A percentile compares a stretch with the other conserved stretches of the same genome.
Evolutionary conservation across 2,113 vertebrate genomes (phyloP).

Genomic region (Oxyruncus cristatus): DNA sequence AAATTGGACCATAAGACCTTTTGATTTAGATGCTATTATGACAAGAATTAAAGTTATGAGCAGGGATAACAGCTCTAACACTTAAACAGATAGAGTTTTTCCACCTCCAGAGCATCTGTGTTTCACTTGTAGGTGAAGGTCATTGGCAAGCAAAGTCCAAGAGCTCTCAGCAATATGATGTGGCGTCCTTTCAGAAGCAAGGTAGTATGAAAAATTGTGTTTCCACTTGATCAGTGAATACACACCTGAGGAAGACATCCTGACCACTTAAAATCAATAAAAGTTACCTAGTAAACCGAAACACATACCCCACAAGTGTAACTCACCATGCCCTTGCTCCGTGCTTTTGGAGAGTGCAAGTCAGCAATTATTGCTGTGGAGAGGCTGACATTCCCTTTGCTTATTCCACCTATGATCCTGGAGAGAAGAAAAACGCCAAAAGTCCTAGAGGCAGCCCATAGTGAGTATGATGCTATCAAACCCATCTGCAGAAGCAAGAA

Average conservation of each 20-base stretch:
- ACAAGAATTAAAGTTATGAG: neutral
- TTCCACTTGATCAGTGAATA: neutral
- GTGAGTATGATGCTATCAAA: constrained; percentile 83
- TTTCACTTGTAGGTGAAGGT: neutral
- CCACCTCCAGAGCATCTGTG: neutral
- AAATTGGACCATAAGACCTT: neutral
- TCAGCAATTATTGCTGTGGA: constrained; percentile 91
- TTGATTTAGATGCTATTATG: neutral
- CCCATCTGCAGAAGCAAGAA: constrained; percentile 77
- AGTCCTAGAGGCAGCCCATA: constrained; percentile 90
- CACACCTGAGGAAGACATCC: neutral
- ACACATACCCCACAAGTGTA: neutral
- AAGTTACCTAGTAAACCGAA: neutral
- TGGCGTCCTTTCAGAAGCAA: neutral
- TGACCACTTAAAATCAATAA: neutral
- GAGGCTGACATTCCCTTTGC: constrained; percentile 95
- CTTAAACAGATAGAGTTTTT: neutral
- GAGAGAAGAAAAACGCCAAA: constrained; percentile 91
- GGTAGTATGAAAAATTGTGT: neutral
- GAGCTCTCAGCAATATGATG: neutral
- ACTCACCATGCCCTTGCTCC: constrained; percentile 92
- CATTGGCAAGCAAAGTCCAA: neutral
- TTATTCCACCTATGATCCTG: constrained; percentile 88
- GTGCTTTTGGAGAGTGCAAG: constrained; percentile 81
- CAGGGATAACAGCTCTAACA: neutral